A percentile compares a stretch with the other conserved stretches of the same genome.
Conservation (phyloP, 37 sponge, comb jelly and placozoan species). For the Crambe crambe region DNA sequence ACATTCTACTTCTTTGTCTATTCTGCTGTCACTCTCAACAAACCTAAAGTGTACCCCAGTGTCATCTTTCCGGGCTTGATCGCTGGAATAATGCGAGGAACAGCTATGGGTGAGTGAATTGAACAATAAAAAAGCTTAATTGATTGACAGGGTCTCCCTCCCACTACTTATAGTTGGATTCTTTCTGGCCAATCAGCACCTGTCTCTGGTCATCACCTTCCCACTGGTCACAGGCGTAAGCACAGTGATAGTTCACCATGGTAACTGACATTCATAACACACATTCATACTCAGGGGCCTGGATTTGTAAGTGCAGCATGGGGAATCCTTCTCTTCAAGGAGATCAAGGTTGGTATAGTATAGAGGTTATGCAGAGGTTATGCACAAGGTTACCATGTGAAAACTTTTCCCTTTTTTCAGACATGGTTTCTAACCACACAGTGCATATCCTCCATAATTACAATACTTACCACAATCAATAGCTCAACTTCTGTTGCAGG, state of each 20-base stretch:
- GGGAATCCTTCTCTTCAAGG: constrained; percentile 77
- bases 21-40: constrained; percentile 52
- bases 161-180: constrained; percentile 53
- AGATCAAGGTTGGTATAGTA: constrained; percentile 90
- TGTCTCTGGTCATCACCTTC: constrained; percentile 66
- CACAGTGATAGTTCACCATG: too few species aligned
- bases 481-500: constrained; percentile 43
- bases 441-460: neutral
- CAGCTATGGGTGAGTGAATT: constrained; percentile 74
- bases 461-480: too few species aligned
- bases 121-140: too few species aligned
- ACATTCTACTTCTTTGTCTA: constrained; percentile 71
- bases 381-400: too few species aligned
- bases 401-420: too few species aligned
- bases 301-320: constrained; percentile 71
- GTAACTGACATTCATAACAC: too few species aligned
- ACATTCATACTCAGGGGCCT: constrained; percentile 86
- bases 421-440: neutral
- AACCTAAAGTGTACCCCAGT: constrained; percentile 72
- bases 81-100: constrained; percentile 87
- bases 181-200: constrained; percentile 73
- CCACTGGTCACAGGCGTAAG: constrained; percentile 80
- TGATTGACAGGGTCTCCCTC: too few species aligned
- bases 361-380: too few species aligned
- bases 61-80: constrained; percentile 77